Evolutionary conservation across 2,888 invertebrate genomes (phyloP).

Genomic region (Drosophila subsilvestris): DNA sequence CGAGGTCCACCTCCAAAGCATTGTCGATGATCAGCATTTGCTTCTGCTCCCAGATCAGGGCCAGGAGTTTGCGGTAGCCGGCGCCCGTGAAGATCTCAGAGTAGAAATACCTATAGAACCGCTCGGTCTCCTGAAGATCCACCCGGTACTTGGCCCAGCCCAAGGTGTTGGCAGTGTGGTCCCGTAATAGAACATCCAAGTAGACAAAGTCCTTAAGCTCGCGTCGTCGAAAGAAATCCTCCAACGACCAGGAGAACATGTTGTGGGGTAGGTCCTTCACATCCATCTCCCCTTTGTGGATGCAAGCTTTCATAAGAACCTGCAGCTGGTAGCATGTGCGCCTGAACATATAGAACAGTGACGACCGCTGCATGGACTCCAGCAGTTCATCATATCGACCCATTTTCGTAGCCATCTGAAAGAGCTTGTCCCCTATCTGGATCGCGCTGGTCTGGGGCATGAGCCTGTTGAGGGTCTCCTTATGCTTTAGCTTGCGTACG

Average conservation of each 20-base stretch:
- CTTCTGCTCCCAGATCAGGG: conserved; percentile 32
- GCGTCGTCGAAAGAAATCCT: conserved; percentile 37
- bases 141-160: conserved; percentile 41
- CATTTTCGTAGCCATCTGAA: too few relatives aligned
- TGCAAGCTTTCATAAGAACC: conserved; percentile 13
- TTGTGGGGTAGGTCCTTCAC: conserved; percentile 27
- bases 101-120: conserved; percentile 34
- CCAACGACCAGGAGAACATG: conserved; percentile 47
- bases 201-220: conserved; percentile 19
- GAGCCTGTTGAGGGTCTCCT: too few relatives aligned
- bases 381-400: too few relatives aligned
- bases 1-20: conserved; percentile 10
- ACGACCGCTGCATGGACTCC: conserved; percentile 12
- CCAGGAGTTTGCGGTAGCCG: conserved; percentile 2
- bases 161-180: conserved; percentile 5
- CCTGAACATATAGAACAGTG: conserved; percentile 36
- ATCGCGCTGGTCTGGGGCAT: too few relatives aligned
- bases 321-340: conserved; percentile 15
- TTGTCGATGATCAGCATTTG: conserved; percentile 36
- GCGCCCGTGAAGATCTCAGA: conserved; percentile 5
- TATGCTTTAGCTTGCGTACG: too few relatives aligned
- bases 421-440: too few relatives aligned
- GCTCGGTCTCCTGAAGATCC: conserved; percentile 41
- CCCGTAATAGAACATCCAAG: conserved; percentile 36
- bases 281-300: neutral